Base-by-base conservation (phyloP, 2,113 vertebrate species). In the Zosterops japonicus region DNA sequence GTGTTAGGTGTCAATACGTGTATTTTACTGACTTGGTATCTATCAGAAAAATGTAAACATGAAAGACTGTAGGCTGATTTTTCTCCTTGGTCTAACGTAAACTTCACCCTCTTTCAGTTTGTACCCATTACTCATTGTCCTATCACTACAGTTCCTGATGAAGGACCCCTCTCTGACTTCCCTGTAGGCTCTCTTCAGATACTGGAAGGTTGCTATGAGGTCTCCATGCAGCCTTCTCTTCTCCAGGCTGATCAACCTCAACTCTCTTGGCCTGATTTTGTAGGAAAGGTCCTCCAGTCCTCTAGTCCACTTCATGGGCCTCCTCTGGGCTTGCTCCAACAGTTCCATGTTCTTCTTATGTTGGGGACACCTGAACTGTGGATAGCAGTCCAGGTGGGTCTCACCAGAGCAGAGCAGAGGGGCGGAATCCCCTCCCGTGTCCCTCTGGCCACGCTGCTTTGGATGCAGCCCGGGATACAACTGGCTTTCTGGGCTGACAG, bases 381-480 rank as follows among this genome's bases (percentile, higher is more conserved):
- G 2, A 14, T 13, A 50, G 31, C 53, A 27, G 3, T 52, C 3
- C 44, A 31, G 61, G 7, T 6, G 3, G 20, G 21, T 33, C 31
- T 59, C 25, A 57, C 3, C 31, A 41, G 23, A 29, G 35, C 50
- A 29, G 60, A 65, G 15, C 24, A 42, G 61, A 49, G 25, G 31
- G 21, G 21, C 0, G 1, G 20, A 59, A 50, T 59, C 36, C 17
- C 11, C 4, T 25, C 36, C 11, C 11, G 1, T 1, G 0, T 4
- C 25, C 31, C 50, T 13, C 31, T 67, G 31, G 6, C 44, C 21
- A 8, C 0, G 0, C 11, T 76, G 36, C 31, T 76, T 42, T 59
- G 25, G 36, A 42, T 67, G 31, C 21, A 50, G 61, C 52, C 25
- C 52, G 42, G 44, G 52, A 31, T 14, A 21, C 16, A 25, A 1